Evolutionary conservation across 2,113 vertebrate species (phyloP).

Genomic region (Rhinoptilus africanus): DNA sequence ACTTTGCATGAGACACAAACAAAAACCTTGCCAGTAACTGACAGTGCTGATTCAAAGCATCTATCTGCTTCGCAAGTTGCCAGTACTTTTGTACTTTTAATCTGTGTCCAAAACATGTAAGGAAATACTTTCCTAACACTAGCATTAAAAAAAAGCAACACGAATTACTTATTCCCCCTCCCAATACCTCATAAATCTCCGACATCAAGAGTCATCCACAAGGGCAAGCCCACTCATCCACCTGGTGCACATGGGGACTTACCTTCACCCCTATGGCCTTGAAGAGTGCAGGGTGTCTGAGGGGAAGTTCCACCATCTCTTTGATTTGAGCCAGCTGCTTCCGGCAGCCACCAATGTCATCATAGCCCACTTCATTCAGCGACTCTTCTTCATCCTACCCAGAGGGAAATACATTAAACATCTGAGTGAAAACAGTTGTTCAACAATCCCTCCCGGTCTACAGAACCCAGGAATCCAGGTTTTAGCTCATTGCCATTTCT

Average conservation of each 20-base stretch:
- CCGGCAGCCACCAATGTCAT: constrained; percentile 97
- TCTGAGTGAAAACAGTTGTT: not conserved
- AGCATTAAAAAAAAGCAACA: not conserved
- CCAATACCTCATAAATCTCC: not conserved
- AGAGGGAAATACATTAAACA: not conserved
- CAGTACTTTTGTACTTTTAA: not conserved
- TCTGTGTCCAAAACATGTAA: not conserved
- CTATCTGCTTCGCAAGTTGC: not conserved
- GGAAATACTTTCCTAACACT: not conserved
- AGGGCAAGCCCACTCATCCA: not conserved
- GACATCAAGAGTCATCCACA: rapidly evolving
- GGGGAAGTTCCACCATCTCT: constrained; percentile 96
- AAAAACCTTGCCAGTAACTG: not conserved
- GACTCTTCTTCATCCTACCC: constrained; percentile 95
- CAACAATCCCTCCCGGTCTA: not conserved
- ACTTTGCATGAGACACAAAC: not conserved
- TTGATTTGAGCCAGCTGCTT: constrained; percentile 98
- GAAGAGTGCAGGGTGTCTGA: constrained; percentile 95
- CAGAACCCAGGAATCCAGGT: not conserved
- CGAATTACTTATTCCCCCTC: not conserved
- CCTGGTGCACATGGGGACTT: not conserved
- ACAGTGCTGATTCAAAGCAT: not conserved
- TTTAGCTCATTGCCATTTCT: not conserved
- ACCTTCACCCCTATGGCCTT: constrained; percentile 99
- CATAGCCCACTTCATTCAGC: constrained; percentile 96